Evolutionary conservation across 2,888 invertebrate species (phyloP).

Genomic region (Orthosia incerta): DNA sequence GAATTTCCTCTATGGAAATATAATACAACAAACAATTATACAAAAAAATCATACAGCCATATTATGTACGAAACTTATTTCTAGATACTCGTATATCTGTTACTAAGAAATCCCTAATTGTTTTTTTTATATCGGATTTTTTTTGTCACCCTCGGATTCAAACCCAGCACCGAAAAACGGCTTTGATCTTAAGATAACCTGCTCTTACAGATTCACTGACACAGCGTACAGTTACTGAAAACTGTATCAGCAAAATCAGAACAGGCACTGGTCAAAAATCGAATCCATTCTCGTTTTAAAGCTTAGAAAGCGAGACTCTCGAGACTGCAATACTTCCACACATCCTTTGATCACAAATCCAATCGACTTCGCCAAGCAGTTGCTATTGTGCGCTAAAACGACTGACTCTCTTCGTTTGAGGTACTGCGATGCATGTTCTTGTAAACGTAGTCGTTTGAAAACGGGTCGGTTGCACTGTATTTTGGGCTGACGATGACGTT

Average conservation of each 20-base stretch:
- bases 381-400: constrained; percentile 43
- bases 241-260: background rate
- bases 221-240: too few species aligned
- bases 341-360: constrained; percentile 37
- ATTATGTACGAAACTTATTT: too few species aligned
- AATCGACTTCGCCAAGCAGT: constrained; percentile 26
- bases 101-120: too few species aligned
- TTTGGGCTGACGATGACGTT: background rate
- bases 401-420: constrained; percentile 17
- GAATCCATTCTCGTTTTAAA: background rate
- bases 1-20: too few species aligned
- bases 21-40: too few species aligned
- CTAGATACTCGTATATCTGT: too few species aligned
- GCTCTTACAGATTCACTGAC: too few species aligned
- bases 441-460: background rate
- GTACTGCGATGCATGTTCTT: constrained; percentile 27
- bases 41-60: too few species aligned
- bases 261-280: background rate
- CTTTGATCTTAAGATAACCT: too few species aligned
- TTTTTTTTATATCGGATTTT: too few species aligned
- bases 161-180: too few species aligned
- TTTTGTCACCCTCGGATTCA: too few species aligned
- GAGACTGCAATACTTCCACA: constrained; percentile 27
- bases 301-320: constrained; percentile 8
- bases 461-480: background rate